Evolutionary conservation across 2,888 invertebrate species (phyloP).

Genomic region (Cylindroiulus punctatus): DNA sequence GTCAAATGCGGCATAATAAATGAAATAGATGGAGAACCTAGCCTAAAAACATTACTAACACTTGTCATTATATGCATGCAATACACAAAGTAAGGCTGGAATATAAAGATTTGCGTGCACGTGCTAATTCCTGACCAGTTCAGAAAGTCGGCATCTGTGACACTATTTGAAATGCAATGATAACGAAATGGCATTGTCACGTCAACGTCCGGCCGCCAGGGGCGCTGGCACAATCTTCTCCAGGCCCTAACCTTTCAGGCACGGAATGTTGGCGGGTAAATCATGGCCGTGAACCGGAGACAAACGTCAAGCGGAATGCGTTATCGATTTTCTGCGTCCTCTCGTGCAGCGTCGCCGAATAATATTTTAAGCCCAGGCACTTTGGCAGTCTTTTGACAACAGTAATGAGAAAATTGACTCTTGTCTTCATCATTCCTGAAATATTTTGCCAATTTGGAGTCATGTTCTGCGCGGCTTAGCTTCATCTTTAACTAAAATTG

Average conservation of each 20-base stretch:
- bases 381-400: conserved; percentile 47
- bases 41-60: no score
- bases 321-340: conserved; percentile 16
- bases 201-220: neutral
- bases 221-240: neutral
- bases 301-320: conserved; percentile 3
- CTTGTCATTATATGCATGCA: no score
- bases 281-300: conserved; percentile 33
- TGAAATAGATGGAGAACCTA: no score
- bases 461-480: conserved; percentile 45
- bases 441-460: conserved; percentile 45
- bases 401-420: conserved; percentile 47
- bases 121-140: no score
- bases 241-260: neutral
- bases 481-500: conserved; percentile 47
- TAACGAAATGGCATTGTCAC: no score
- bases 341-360: conserved; percentile 1
- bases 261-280: neutral
- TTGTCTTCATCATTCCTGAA: conserved; percentile 47
- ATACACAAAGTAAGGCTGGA: no score
- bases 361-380: conserved; percentile 44
- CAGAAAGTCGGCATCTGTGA: no score
- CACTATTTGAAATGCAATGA: no score
- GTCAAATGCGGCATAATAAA: no score
- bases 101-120: no score